phyloP scores from a whole-genome alignment of 2,888 invertebrate genomes.

The Lasioglossum marginatum region DNA sequence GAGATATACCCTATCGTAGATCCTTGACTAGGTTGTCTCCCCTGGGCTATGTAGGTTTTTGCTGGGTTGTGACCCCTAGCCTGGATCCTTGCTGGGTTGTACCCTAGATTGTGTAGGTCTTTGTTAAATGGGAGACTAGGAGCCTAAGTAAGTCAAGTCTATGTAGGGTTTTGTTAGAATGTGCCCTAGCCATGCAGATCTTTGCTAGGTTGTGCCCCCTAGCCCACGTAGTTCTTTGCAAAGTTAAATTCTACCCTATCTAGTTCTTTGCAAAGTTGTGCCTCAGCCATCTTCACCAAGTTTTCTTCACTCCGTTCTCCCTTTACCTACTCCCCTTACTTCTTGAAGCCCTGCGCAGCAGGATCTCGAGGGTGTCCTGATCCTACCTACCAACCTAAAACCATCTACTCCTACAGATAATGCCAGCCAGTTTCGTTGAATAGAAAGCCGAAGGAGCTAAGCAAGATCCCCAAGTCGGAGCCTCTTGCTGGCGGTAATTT shows the following conservation, averaged over 20 bases:
- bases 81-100: background rate
- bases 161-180: background rate
- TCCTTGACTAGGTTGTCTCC: background rate
- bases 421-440: slow-evolving; percentile 11
- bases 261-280: background rate
- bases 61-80: background rate
- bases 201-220: no score
- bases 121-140: background rate
- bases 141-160: background rate
- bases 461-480: background rate
- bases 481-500: slow-evolving; percentile 2
- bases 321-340: background rate
- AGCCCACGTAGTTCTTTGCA: background rate
- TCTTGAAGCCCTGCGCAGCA: background rate
- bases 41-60: background rate
- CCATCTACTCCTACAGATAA: background rate
- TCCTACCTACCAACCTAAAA: background rate
- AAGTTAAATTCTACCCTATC: background rate
- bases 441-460: background rate
- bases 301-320: background rate
- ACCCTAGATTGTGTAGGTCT: background rate
- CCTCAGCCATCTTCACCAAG: background rate
- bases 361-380: background rate
- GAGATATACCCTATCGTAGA: background rate
- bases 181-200: no score